These are phyloP conservation scores for Agelas oroides DNA, from an alignment of 37 sponge, comb jelly and placozoan genomes.

Conservation along the genomic window DNA sequence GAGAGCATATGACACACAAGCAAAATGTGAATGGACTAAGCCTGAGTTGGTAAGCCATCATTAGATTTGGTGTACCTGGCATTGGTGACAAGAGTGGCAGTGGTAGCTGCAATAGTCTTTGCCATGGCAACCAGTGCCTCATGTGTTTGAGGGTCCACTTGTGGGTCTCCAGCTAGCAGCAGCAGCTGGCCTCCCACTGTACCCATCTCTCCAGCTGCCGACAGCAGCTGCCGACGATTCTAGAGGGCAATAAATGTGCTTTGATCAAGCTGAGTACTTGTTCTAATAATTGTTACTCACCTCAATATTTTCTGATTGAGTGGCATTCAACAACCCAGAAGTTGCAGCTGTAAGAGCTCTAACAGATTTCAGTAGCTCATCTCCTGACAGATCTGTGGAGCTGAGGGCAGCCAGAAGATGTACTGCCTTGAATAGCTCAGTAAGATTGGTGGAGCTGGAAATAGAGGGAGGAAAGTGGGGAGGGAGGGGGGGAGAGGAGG, in stretches of 20 bases:
- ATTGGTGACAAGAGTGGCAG: conserved; percentile 90
- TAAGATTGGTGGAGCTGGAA: conserved; percentile 90
- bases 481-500: not conserved
- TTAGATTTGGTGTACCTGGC: conserved; percentile 47
- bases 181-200: conserved; percentile 76
- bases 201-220: conserved; percentile 87
- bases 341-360: conserved; percentile 90
- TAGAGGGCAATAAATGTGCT: not conserved
- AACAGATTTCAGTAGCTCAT: conserved; percentile 92
- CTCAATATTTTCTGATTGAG: conserved; percentile 82
- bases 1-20: too few relatives aligned
- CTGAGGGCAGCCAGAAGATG: conserved; percentile 87
- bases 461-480: too few relatives aligned
- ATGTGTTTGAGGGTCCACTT: conserved; percentile 82
- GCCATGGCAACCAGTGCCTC: conserved; percentile 89
- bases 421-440: conserved; percentile 90
- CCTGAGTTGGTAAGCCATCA: not conserved
- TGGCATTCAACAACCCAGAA: conserved; percentile 84
- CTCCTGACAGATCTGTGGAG: conserved; percentile 53
- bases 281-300: conserved; percentile 21
- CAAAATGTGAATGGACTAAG: not conserved
- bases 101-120: conserved; percentile 90
- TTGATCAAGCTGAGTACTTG: too few relatives aligned
- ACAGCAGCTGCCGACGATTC: conserved; percentile 77
- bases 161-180: conserved; percentile 69